Evolutionary conservation across 2,113 vertebrate species (phyloP).

Genomic region (Rhineura floridana): DNA sequence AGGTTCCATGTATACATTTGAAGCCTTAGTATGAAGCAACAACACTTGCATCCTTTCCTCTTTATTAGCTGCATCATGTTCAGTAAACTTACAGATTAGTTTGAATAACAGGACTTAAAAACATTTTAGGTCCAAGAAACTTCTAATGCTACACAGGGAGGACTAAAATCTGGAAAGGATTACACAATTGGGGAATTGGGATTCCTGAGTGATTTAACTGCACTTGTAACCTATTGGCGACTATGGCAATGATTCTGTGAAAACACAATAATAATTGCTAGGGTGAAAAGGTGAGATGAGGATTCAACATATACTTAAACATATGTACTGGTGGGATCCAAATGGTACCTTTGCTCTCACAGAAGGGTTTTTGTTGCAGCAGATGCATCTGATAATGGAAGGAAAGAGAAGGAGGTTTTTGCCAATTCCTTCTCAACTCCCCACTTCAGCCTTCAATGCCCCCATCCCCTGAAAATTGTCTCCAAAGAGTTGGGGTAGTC

Average conservation of each 20-base stretch:
- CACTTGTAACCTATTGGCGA: neutral
- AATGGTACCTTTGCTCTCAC: neutral
- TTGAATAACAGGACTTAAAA: neutral
- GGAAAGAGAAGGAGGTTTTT: neutral
- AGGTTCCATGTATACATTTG: neutral
- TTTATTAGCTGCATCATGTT: neutral
- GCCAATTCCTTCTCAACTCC: neutral
- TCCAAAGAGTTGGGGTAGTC: too few relatives aligned
- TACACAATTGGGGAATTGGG: neutral
- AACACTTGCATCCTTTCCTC: neutral
- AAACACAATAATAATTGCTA: neutral
- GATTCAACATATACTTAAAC: neutral
- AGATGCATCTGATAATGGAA: neutral
- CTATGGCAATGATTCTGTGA: too few relatives aligned
- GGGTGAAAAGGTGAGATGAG: neutral
- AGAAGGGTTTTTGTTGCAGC: neutral
- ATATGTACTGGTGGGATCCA: too few relatives aligned
- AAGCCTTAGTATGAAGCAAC: neutral
- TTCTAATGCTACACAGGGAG: neutral
- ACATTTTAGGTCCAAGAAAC: neutral
- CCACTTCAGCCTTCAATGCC: neutral
- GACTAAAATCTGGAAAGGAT: too few relatives aligned
- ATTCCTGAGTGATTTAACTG: neutral
- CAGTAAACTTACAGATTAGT: neutral
- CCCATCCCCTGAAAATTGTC: neutral